Evolutionary conservation across 2,113 vertebrate genomes (phyloP).

Genomic region (Chloropsis cyanopogon): DNA sequence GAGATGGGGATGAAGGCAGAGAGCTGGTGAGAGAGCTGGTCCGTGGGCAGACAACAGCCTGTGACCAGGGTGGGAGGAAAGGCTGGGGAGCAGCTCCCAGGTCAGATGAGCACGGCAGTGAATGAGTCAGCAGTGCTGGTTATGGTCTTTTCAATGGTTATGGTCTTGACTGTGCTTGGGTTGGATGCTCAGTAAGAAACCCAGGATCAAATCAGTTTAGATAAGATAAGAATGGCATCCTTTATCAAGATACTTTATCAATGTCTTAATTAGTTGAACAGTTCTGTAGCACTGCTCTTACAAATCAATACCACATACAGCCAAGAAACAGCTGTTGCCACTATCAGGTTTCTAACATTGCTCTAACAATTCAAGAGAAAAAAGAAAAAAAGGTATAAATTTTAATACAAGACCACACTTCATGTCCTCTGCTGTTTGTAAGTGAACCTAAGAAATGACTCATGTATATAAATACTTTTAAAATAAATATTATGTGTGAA

Average conservation of each 20-base stretch:
- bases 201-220: neutral
- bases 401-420: neutral
- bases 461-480: neutral
- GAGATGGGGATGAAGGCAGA: neutral
- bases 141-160: neutral
- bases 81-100: neutral
- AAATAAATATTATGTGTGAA: neutral
- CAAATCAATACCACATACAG: neutral
- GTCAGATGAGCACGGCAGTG: neutral
- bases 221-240: neutral
- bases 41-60: neutral
- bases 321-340: neutral
- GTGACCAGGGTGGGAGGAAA: neutral
- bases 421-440: neutral
- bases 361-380: neutral
- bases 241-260: neutral
- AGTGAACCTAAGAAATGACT: neutral
- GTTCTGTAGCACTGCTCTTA: neutral
- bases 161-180: neutral
- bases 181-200: neutral
- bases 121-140: neutral
- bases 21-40: neutral
- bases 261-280: neutral
- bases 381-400: neutral
- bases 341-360: neutral